Conservation (phyloP, 2,113 vertebrate genomes). For the Acrocephalus arundinaceus region DNA sequence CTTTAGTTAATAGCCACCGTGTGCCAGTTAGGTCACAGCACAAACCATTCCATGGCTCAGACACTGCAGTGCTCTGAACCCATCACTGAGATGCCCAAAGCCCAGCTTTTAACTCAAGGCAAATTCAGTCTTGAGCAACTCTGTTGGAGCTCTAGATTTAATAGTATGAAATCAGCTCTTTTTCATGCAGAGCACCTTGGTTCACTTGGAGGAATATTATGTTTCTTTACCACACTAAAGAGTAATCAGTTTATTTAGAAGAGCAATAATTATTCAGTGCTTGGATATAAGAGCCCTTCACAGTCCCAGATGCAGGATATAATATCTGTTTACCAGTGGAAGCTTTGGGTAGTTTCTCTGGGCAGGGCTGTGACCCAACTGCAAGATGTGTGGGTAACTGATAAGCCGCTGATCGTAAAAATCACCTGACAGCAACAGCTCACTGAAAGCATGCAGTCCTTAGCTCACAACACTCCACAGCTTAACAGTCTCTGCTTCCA, state of each 20-base stretch:
- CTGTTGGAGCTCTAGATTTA: neutral
- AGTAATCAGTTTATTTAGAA: neutral
- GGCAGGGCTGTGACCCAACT: constrained; percentile 24
- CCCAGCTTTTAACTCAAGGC: neutral
- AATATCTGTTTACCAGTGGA: neutral
- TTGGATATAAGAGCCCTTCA: neutral
- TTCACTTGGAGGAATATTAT: neutral
- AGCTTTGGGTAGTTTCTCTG: neutral
- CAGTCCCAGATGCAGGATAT: neutral
- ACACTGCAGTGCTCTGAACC: neutral
- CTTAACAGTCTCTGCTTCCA: neutral
- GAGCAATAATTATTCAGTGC: neutral
- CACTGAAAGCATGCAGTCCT: neutral
- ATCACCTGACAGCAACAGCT: constrained; percentile 22
- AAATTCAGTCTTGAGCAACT: neutral
- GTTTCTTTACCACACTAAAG: neutral
- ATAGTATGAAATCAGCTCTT: neutral
- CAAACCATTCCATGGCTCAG: neutral
- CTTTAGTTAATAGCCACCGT: neutral
- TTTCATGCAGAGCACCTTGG: neutral
- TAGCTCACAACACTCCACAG: neutral
- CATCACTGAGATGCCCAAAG: neutral
- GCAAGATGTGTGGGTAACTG: constrained; percentile 22
- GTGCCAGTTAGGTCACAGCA: constrained; percentile 14
- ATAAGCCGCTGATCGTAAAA: neutral